Percentiles rank a stretch among this genome's conserved stretches.
phyloP scores from a whole-genome alignment of 2,888 invertebrate genomes.

The Eupithecia pulchellata region DNA sequence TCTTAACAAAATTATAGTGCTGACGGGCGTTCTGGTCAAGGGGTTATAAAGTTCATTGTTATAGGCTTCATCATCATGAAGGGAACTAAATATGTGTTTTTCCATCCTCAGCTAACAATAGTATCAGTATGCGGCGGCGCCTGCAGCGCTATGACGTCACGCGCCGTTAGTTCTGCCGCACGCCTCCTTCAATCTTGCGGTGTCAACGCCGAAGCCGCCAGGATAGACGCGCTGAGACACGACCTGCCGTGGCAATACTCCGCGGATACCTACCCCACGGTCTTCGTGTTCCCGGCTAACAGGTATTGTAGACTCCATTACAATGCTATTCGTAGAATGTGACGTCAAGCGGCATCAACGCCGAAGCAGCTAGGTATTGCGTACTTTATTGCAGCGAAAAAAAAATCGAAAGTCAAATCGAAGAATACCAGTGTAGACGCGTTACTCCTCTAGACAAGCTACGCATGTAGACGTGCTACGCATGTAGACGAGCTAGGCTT shows the following conservation, averaged over 20 bases:
- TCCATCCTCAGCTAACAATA: constrained; percentile 85
- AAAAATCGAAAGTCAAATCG: too few relatives aligned
- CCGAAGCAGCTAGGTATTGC: constrained; percentile 88
- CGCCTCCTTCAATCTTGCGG: constrained; percentile 83
- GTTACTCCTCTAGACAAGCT: not conserved
- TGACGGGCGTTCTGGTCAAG: too few relatives aligned
- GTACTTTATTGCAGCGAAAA: constrained; percentile 90
- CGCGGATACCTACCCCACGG: constrained; percentile 91
- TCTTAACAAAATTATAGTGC: too few relatives aligned
- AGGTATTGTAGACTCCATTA: constrained; percentile 70
- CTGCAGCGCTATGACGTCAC: constrained; percentile 89
- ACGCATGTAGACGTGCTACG: not conserved
- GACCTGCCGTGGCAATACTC: constrained; percentile 95
- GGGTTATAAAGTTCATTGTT: too few relatives aligned
- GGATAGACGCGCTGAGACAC: constrained; percentile 93
- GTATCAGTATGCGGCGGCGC: constrained; percentile 92
- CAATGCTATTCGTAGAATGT: constrained; percentile 51
- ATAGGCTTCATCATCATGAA: too few relatives aligned
- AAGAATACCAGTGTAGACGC: constrained; percentile 51
- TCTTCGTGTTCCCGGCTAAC: constrained; percentile 91
- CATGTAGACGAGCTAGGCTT: not conserved
- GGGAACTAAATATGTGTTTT: not conserved
- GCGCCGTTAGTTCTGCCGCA: constrained; percentile 88
- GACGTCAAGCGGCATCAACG: constrained; percentile 81
- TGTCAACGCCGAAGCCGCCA: constrained; percentile 75